Conservation (phyloP, 2,113 vertebrate species). For the Perognathus longimembris region DNA sequence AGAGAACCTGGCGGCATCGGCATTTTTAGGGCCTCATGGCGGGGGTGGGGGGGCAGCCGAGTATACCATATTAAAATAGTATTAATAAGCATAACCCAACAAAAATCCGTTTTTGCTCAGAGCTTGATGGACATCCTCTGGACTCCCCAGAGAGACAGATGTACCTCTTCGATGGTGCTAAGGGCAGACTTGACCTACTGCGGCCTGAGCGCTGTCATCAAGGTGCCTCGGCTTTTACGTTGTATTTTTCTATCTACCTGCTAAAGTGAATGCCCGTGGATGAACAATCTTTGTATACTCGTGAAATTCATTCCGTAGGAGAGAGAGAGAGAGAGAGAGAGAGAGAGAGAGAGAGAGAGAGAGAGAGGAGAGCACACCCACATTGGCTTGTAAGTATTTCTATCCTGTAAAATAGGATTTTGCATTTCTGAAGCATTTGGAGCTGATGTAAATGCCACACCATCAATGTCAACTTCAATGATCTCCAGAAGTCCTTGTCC, state of each 20-base stretch:
- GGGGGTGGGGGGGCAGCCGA: neutral
- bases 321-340: too few species aligned
- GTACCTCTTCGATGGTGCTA: too few species aligned
- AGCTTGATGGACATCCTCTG: neutral
- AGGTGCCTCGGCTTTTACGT: conserved; percentile 48
- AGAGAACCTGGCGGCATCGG: neutral
- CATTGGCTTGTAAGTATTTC: neutral
- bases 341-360: too few species aligned
- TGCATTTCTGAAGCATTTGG: neutral
- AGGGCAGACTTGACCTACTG: conserved; percentile 60
- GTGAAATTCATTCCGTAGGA: conserved; percentile 56
- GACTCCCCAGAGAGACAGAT: neutral
- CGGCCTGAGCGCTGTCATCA: neutral
- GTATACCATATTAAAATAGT: conserved; percentile 1
- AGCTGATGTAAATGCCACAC: neutral
- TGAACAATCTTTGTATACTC: conserved; percentile 33
- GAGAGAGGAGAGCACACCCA: fast-evolving
- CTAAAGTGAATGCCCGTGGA: neutral
- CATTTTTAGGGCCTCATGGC: conserved; percentile 11
- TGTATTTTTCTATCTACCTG: conserved; percentile 9
- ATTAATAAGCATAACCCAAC: conserved; percentile 32
- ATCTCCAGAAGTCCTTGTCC: neutral
- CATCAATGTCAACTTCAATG: neutral
- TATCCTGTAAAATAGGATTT: neutral
- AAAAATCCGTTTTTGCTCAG: neutral